Evolutionary conservation across 1,140 invertebrate species (phyloP).

Genomic region (Dolichoris vasculosae): DNA sequence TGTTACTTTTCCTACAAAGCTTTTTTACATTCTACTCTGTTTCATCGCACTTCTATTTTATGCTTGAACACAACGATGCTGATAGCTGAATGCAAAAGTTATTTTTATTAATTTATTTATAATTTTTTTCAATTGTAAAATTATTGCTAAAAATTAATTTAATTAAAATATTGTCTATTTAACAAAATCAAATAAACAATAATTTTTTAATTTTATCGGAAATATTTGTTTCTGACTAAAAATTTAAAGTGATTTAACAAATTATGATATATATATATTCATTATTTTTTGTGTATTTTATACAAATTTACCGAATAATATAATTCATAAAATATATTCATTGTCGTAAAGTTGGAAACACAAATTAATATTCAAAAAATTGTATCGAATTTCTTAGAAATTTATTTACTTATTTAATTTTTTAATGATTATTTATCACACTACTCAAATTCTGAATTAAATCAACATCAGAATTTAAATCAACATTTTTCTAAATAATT

Average conservation of each 20-base stretch:
- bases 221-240: not conserved
- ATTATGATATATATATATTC: not conserved
- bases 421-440: too few species aligned
- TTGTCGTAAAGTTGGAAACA: too few species aligned
- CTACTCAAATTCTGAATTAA: too few species aligned
- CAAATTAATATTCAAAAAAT: too few species aligned
- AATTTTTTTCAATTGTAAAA: slow-evolving; percentile 23
- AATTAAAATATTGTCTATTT: not conserved
- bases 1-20: slow-evolving; percentile 55
- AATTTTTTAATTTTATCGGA: not conserved
- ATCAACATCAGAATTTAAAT: too few species aligned
- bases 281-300: too few species aligned
- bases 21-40: slow-evolving; percentile 56
- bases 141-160: not conserved
- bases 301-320: too few species aligned
- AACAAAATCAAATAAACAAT: slow-evolving; percentile 5
- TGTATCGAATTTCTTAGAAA: too few species aligned
- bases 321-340: too few species aligned
- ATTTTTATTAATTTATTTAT: slow-evolving; percentile 37
- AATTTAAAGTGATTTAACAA: not conserved
- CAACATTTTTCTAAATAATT: too few species aligned
- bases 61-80: slow-evolving; percentile 13
- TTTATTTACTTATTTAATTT: too few species aligned
- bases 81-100: slow-evolving; percentile 5
- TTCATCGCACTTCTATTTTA: slow-evolving; percentile 50